These are phyloP conservation scores for Podarcis muralis DNA, from an alignment of 2,113 vertebrate genomes.

Conservation along the genomic window DNA sequence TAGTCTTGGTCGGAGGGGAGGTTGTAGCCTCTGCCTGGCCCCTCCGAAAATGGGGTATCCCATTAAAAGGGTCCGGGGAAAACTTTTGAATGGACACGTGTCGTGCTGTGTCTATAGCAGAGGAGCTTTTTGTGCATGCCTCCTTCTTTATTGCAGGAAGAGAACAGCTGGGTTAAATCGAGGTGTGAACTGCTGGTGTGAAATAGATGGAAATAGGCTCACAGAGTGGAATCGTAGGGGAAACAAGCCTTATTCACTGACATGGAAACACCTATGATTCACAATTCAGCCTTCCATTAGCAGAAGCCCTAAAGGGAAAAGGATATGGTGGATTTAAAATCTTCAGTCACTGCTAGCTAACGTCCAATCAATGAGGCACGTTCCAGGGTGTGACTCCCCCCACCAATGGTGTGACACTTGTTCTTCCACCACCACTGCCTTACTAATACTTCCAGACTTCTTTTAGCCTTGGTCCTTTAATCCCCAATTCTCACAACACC, in stretches of 20 bases:
- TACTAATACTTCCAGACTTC: not conserved
- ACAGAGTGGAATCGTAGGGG: not conserved
- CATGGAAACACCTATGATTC: not conserved
- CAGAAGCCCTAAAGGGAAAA: slow-evolving; percentile 2
- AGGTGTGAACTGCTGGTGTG: not conserved
- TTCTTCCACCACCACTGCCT: not conserved
- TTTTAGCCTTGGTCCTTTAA: not conserved
- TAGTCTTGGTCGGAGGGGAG: no score
- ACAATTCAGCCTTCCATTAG: not conserved
- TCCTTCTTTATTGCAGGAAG: not conserved
- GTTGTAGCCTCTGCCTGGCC: no score
- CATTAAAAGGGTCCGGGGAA: no score
- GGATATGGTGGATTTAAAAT: slow-evolving; percentile 22
- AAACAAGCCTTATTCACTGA: not conserved
- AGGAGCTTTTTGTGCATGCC: not conserved
- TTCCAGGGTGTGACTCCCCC: not conserved
- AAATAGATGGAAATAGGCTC: not conserved
- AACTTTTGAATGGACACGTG: not conserved
- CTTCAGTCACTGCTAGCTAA: not conserved
- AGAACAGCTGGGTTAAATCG: not conserved
- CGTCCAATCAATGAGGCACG: not conserved
- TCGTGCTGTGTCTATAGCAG: no score
- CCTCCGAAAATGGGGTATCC: no score
- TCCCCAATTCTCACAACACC: not conserved
- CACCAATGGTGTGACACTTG: not conserved